Conservation (phyloP, 1,140 invertebrate genomes). For the Bombus vancouverensis region DNA sequence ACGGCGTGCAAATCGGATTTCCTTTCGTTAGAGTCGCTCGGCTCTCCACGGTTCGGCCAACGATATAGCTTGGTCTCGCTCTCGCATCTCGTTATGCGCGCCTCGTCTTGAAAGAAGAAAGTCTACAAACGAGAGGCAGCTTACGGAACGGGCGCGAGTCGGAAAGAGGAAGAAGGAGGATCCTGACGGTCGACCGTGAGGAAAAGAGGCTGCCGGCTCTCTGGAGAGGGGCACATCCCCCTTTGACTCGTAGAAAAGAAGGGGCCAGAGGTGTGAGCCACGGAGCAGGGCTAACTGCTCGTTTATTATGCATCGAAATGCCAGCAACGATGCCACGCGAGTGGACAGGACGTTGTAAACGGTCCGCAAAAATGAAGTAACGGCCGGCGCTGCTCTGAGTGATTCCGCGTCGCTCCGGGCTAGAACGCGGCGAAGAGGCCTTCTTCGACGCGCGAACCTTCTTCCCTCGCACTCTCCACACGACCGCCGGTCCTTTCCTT, state of each 20-base stretch:
- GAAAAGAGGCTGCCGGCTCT: slow-evolving; percentile 4
- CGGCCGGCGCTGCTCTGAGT: slow-evolving; percentile 77
- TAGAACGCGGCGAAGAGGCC: slow-evolving; percentile 28
- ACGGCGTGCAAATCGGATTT: slow-evolving; percentile 72
- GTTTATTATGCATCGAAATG: slow-evolving; percentile 83
- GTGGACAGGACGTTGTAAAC: slow-evolving; percentile 81
- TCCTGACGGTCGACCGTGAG: slow-evolving; percentile 41
- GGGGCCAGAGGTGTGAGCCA: slow-evolving; percentile 75
- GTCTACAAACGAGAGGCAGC: slow-evolving; percentile 62
- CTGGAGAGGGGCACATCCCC: neutral
- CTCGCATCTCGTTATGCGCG: slow-evolving; percentile 65
- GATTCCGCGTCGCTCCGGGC: slow-evolving; percentile 80
- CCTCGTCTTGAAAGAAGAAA: slow-evolving; percentile 57
- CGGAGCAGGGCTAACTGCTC: slow-evolving; percentile 78
- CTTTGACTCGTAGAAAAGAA: slow-evolving; percentile 43
- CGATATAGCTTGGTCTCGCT: slow-evolving; percentile 30
- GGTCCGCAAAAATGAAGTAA: slow-evolving; percentile 81
- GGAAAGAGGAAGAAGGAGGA: slow-evolving; percentile 45
- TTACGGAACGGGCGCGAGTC: slow-evolving; percentile 62
- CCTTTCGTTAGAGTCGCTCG: slow-evolving; percentile 73
- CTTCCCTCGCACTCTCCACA: neutral
- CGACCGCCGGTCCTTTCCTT: slow-evolving; percentile 36
- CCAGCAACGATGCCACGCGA: slow-evolving; percentile 81
- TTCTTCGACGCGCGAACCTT: slow-evolving; percentile 10
- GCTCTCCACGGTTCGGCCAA: slow-evolving; percentile 15